Base-by-base conservation (phyloP, 1,140 invertebrate genomes). In the Drosophila punjabiensis region DNA sequence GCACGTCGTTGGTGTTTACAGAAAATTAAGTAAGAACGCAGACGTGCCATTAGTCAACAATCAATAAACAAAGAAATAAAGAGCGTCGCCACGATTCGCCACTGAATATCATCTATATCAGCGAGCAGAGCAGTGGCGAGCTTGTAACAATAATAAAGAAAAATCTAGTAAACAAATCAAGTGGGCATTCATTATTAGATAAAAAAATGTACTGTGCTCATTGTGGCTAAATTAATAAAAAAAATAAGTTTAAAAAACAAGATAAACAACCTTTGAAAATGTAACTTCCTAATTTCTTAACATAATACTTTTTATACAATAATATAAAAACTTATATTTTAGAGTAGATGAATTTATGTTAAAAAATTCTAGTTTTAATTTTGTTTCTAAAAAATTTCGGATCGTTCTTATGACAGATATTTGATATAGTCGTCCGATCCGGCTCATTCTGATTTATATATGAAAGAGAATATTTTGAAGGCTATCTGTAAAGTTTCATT, bases 61-160 rank as follows among this genome's bases (percentile, higher is more conserved):
- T 20, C 24, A 70, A 67, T 30, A 70, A 70, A 35, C 67, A 70
- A 67, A 68, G 32, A 55, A 70, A 68, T 53, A 18, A 30, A 66
- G 62, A 66, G 62, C 47, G n/a, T 5, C 30, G 6, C 18, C 20
- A 45, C 18, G 39, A 13, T 5, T 28, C 4, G 28, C 48, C 16
- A 33, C n/a, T 33, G 32, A 53, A 69, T 53, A 20, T 33, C n/a
- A 70, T 66, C 9, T 65, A 64, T 45, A 11, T 53, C 13, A 18
- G 14, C 14, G 6, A 14, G 13, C 20, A 11, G 47, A 32, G 20
- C 11, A 18, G n/a, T 11, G 28, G 41, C 8, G 41, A 10, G 20
- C n/a, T 30, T 14, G n/a, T 4, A 16, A 24, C 24, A 33, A 32
- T n/a, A 47, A 62, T 37, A 37, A 58, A 37, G 14, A 24, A 24